Percentiles rank a stretch among this genome's conserved stretches.
Evolutionary conservation across 2,113 vertebrate genomes (phyloP).

Genomic region (Talpa occidentalis): DNA sequence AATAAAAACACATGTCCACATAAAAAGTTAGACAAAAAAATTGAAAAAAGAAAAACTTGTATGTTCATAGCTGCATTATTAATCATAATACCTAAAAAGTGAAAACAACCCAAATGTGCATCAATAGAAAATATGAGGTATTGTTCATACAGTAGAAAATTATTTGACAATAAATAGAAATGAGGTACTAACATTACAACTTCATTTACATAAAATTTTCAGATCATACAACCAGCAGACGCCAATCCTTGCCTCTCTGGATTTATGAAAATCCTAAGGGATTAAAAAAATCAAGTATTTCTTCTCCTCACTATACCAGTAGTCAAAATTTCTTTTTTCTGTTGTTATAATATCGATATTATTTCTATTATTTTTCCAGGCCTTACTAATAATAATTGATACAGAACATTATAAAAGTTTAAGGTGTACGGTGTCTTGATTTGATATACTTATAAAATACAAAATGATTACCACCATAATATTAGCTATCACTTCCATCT

Average conservation of each 20-base stretch:
- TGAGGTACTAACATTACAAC: neutral
- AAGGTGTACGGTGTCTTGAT: no score
- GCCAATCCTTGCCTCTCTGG: neutral
- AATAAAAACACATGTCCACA: no score
- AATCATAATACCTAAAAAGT: neutral
- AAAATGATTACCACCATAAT: no score
- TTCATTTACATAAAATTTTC: neutral
- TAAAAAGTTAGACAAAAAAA: no score
- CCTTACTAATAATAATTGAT: no score
- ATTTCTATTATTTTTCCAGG: no score
- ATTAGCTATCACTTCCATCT: no score
- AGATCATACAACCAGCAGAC: neutral
- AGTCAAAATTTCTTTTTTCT: neutral
- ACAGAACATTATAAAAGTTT: no score
- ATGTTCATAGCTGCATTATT: neutral
- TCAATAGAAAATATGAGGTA: neutral
- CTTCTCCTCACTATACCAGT: neutral
- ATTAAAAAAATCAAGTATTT: constrained; percentile 26
- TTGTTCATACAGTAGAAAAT: neutral
- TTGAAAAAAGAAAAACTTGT: neutral
- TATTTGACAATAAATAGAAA: neutral
- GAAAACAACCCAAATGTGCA: neutral
- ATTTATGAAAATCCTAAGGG: neutral
- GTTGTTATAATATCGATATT: no score
- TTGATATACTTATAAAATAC: no score